A percentile compares a stretch with the other conserved stretches of the same genome.
These are phyloP conservation scores for Didymodactylos carnosus DNA, from an alignment of 2,888 invertebrate species.

Conservation along the genomic window DNA sequence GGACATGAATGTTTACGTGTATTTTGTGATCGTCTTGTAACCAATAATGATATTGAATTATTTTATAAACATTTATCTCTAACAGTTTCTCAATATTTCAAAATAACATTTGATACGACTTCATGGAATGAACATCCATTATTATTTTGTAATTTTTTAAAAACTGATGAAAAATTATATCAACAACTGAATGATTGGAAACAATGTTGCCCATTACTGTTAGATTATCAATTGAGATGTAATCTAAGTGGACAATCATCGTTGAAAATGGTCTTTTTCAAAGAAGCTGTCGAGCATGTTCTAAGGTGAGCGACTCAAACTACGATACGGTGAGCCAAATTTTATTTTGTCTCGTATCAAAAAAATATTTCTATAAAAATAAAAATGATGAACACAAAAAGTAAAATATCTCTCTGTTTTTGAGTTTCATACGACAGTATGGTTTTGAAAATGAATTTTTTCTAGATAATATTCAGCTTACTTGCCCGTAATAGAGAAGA, in stretches of 20 bases:
- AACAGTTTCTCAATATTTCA: conserved; percentile 31
- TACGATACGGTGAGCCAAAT: not conserved
- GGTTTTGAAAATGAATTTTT: no score
- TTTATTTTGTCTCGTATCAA: not conserved
- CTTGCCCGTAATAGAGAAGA: no score
- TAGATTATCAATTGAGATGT: conserved; percentile 30
- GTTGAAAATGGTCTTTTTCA: conserved; percentile 31
- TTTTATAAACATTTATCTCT: conserved; percentile 30
- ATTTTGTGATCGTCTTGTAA: conserved; percentile 31
- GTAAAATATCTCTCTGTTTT: no score
- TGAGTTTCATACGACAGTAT: no score
- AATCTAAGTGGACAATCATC: conserved; percentile 17
- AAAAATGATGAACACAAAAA: no score
- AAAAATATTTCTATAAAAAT: no score
- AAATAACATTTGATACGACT: conserved; percentile 20
- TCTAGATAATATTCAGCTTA: no score
- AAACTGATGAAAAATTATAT: conserved; percentile 23
- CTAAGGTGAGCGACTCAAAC: not conserved
- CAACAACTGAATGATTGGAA: conserved; percentile 26
- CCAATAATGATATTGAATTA: conserved; percentile 21
- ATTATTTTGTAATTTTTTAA: conserved; percentile 32
- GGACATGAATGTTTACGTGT: conserved; percentile 32
- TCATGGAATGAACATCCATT: conserved; percentile 20
- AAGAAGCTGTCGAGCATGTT: conserved; percentile 32
- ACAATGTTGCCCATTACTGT: conserved; percentile 25